Conservation (phyloP, 2,113 vertebrate species). For the Corydoras sp. region DNA sequence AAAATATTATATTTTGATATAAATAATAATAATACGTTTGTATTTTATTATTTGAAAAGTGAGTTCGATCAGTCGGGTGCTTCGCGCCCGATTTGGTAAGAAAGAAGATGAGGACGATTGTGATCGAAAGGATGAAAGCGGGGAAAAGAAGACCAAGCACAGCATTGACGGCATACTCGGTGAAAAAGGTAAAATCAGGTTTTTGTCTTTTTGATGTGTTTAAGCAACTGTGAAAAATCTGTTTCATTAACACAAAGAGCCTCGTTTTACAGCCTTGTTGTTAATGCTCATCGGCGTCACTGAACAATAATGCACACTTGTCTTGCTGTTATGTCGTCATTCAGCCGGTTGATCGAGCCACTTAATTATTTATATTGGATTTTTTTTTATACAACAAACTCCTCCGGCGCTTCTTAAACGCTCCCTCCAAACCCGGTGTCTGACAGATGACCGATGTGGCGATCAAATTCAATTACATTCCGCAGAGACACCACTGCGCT, state of each 20-base stretch:
- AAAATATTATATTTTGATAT: not conserved
- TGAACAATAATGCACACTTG: conserved; percentile 19
- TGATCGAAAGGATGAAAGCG: conserved; percentile 90
- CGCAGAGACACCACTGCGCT: conserved; percentile 24
- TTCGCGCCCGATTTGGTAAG: conserved; percentile 92
- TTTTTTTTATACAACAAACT: conserved; percentile 75
- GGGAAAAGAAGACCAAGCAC: conserved; percentile 92
- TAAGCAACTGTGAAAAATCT: not conserved
- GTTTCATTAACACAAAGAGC: no score
- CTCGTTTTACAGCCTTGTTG: conserved; percentile 32
- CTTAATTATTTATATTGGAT: conserved; percentile 69
- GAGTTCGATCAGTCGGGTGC: conserved; percentile 97
- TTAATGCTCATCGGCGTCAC: conserved; percentile 51
- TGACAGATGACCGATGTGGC: conserved; percentile 78
- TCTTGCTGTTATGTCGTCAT: conserved; percentile 43
- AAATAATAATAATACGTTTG: not conserved
- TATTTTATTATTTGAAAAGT: conserved; percentile 63
- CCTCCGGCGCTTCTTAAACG: conserved; percentile 68
- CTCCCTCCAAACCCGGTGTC: conserved; percentile 69
- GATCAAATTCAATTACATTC: conserved; percentile 78
- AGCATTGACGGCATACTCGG: conserved; percentile 95
- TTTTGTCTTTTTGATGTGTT: not conserved
- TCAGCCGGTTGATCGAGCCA: conserved; percentile 39
- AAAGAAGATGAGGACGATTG: conserved; percentile 87
- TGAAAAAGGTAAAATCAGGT: conserved; percentile 82